Evolutionary conservation across 2,113 vertebrate species (phyloP), one percentile per base, ranked within the genome.

Genomic region (Sigmodon hispidus): DNA sequence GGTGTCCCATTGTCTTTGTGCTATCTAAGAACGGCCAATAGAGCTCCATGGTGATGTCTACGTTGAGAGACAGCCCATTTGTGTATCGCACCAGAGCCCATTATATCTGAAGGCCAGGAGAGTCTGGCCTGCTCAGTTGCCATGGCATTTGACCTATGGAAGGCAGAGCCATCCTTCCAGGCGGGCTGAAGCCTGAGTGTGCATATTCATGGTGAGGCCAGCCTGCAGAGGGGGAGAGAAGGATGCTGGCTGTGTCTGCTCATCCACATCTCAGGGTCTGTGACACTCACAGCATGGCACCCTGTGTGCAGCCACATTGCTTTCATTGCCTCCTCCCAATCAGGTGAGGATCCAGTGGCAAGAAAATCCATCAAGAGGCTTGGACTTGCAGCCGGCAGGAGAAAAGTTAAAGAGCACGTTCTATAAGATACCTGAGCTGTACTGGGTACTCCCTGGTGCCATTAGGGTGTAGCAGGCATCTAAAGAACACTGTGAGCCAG

Each of bases 101-200:
- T 16, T 50, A 24, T 48, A 70, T 94, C 95, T 88, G 89, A 97
- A 80, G 70, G 80, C 87, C 1, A 3, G 34, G 70, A 87, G 89
- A 50, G 67, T 76, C 87, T 31, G 93, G 50, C 87, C 93, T 77
- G 79, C 83, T 9, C 1, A 70, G 97, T 97, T 97, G 96, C 97
- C 94, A 96, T 97, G 97, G 97, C 89, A 59, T 94, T 77, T 94
- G 92, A 95, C 90, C 93, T 95, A 19, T 15, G 24, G 92, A 94
- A 95, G 87, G 26, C 26, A 19, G 87, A 83, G 48, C 10, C 77
- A 7, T 73, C 95, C 75, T 87, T 72, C 73, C 29, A 13, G 48
- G 43, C 93, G 10, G 55, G n/a, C 77, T 29, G 89, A 91, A 72
- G 40, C 75, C 94, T 96, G 93, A 76, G n/a, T 15, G 48, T 90